These are phyloP conservation scores for Lumbricus terrestris DNA, from an alignment of 2,888 invertebrate species.

Conservation along the genomic window DNA sequence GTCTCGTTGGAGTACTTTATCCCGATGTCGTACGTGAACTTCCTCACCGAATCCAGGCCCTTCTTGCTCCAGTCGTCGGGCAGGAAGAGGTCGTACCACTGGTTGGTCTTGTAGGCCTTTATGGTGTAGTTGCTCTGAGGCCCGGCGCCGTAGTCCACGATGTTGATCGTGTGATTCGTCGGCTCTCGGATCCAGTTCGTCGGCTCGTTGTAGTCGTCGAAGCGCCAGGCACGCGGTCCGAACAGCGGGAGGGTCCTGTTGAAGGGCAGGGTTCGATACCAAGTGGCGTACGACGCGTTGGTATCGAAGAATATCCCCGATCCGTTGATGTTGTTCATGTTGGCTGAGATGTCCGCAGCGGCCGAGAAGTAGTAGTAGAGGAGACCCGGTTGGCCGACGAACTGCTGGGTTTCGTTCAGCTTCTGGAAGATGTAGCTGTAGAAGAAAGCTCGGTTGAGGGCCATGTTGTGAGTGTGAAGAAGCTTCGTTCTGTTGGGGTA, in stretches of 20 bases:
- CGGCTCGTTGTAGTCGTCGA: conserved; percentile 69
- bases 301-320: conserved; percentile 91
- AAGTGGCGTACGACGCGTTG: conserved; percentile 89
- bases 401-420: conserved; percentile 40
- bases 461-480: conserved; percentile 91
- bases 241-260: conserved; percentile 92
- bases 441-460: conserved; percentile 90
- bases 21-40: conserved; percentile 52
- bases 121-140: conserved; percentile 84
- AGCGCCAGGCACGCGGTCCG: conserved; percentile 81
- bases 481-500: conserved; percentile 79
- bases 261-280: conserved; percentile 84
- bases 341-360: conserved; percentile 90
- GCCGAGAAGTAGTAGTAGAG: conserved; percentile 95
- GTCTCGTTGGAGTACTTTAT: conserved; percentile 55
- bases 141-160: conserved; percentile 67
- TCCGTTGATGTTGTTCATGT: conserved; percentile 74
- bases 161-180: conserved; percentile 81
- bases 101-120: conserved; percentile 85
- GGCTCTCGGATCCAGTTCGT: conserved; percentile 92
- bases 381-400: conserved; percentile 84
- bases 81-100: conserved; percentile 89
- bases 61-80: conserved; percentile 81
- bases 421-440: conserved; percentile 64
- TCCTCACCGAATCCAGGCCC: conserved; percentile 57